phyloP scores from a whole-genome alignment of 1,140 invertebrate species.

The Drosophila lowei region DNA sequence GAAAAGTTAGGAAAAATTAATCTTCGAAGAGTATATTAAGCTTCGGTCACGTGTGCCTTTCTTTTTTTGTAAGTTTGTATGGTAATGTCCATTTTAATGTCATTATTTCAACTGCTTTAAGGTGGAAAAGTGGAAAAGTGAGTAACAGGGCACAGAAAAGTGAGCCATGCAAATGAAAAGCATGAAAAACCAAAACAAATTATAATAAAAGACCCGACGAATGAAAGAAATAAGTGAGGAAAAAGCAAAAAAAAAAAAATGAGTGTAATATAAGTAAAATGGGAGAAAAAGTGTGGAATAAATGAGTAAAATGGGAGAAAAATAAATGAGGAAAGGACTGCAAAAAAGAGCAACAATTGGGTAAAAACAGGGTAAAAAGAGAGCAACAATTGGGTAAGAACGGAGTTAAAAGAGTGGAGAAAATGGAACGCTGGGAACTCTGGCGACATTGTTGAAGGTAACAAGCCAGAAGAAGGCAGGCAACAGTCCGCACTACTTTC shows the following conservation, averaged over 20 bases:
- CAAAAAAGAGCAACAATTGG: too few species aligned
- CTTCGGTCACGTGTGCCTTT: conserved; percentile 8
- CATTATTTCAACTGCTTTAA: conserved; percentile 60
- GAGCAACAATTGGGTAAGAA: conserved; percentile 13
- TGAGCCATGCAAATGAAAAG: conserved; percentile 28
- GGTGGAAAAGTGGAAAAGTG: conserved; percentile 13
- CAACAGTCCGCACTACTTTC: conserved; percentile 38
- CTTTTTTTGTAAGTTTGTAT: conserved; percentile 27
- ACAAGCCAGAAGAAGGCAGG: conserved; percentile 11
- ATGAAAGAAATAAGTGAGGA: neutral
- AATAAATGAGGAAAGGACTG: too few species aligned
- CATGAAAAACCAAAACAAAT: conserved; percentile 41
- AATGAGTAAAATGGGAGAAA: too few species aligned
- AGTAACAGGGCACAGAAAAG: neutral
- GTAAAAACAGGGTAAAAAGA: neutral
- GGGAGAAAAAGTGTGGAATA: neutral
- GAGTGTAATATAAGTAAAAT: neutral
- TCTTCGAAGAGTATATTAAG: too few species aligned
- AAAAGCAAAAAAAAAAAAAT: neutral
- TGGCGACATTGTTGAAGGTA: conserved; percentile 29
- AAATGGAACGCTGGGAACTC: too few species aligned
- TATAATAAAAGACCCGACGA: conserved; percentile 14
- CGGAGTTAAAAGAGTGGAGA: neutral
- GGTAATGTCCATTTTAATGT: conserved; percentile 75
- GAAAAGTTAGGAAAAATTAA: too few species aligned